A percentile compares a stretch with the other conserved stretches of the same genome.
These are phyloP conservation scores for Corynorhinus townsendii DNA, from an alignment of 2,113 vertebrate genomes.

Conservation along the genomic window DNA sequence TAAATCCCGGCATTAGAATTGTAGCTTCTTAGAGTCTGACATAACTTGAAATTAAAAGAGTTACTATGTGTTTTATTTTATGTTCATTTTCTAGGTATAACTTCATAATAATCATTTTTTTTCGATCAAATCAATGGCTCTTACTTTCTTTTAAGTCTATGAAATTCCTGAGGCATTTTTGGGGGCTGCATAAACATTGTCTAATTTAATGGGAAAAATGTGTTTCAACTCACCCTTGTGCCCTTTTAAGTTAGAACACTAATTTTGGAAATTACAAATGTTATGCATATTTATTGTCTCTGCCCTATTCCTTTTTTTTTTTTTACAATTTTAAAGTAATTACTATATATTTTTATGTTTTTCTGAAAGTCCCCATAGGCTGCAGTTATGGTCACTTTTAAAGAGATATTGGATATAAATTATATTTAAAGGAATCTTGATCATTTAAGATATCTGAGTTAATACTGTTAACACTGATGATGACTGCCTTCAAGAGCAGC, in stretches of 20 bases:
- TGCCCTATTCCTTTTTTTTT: background rate
- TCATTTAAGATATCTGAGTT: background rate
- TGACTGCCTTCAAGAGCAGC: background rate
- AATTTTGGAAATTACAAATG: background rate
- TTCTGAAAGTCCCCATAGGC: background rate
- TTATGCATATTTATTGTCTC: background rate
- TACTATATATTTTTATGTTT: background rate
- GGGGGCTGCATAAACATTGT: background rate
- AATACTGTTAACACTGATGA: background rate
- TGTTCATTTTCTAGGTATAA: background rate
- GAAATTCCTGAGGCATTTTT: background rate
- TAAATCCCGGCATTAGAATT: background rate
- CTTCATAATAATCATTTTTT: background rate
- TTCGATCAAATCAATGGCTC: background rate
- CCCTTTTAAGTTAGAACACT: background rate
- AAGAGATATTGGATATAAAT: background rate
- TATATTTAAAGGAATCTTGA: background rate
- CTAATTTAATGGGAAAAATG: background rate
- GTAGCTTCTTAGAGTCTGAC: background rate
- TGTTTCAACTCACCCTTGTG: background rate
- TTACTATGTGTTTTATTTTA: constrained; percentile 1
- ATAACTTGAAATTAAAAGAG: background rate
- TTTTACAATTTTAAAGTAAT: background rate
- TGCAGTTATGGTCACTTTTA: background rate
- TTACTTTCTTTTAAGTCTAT: background rate